Evolutionary conservation across 2,113 vertebrate genomes (phyloP), one percentile per base, ranked within the genome.

Genomic region (Plecotus auritus): DNA sequence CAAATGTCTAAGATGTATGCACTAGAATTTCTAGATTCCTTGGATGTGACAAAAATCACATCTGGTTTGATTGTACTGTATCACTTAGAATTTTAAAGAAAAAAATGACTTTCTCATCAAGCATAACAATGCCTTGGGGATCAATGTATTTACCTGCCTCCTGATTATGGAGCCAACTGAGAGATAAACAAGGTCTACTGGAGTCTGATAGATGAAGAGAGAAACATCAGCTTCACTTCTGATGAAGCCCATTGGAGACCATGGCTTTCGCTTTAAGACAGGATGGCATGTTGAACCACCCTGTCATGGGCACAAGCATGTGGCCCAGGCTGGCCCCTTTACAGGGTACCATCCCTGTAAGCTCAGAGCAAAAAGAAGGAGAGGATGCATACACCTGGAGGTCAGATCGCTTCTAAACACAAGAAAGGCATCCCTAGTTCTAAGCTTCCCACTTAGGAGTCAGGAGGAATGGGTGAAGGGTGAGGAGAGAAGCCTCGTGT

Each of bases 71-170:
- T 54, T 30, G 1, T 76, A 81, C 13, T 54, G 11, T 51, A 59
- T 84, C 66, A 80, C 83, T 93, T 85, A 91, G 90, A 96, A 93
- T 69, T 73, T 74, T 81, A 59, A 85, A 82, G 78, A n/a, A 6
- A 1, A 87, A 88, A 32, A 66, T 42, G 69, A 84, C 23, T 93
- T 82, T 95, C 22, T 70, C 70, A 84, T 94, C 76, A 84, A 94
- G 40, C 49, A 32, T 66, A 83, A 87, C 22, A 82, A 26, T 69
- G 32, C 70, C 42, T 16, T 66, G 32, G 87, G 78, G 49, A 51
- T 86, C 69, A 72, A 70, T 32, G 17, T 32, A 49, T 85, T 90
- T n/a, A 45, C 40, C 72, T 35, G 89, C 91, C 32, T 84, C 35
- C n/a, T 67, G 74, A 93, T 70, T 84, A 87, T 22, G 32, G 35